These are phyloP conservation scores for Numida meleagris DNA, from an alignment of 2,113 vertebrate species.

Conservation along the genomic window DNA sequence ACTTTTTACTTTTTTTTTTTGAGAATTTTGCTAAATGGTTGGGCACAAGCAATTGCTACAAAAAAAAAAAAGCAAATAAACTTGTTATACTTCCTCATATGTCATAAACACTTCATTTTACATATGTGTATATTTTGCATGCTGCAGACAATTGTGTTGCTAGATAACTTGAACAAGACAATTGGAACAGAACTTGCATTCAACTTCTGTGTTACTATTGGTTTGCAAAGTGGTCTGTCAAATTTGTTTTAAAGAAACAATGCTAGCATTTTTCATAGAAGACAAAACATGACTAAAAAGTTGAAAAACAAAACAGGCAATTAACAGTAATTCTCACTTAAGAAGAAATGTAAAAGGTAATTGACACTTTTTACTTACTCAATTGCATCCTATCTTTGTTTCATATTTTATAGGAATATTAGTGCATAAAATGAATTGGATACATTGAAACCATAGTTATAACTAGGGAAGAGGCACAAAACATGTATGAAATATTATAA, in stretches of 20 bases:
- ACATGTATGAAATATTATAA: fast-evolving
- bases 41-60: neutral
- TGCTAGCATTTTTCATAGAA: neutral
- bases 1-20: neutral
- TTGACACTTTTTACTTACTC: neutral
- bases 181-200: neutral
- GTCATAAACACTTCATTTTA: neutral
- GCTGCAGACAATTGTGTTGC: fast-evolving
- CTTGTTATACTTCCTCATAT: neutral
- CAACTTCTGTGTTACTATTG: fast-evolving
- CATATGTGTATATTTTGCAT: neutral
- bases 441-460: neutral
- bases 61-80: neutral
- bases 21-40: neutral
- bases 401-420: neutral
- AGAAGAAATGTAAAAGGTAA: neutral
- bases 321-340: neutral
- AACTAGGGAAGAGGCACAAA: neutral
- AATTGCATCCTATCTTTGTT: neutral
- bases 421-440: fast-evolving
- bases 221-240: fast-evolving
- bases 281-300: neutral
- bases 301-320: neutral
- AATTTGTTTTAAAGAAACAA: neutral
- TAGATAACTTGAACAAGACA: neutral